Base-by-base conservation (phyloP, 2,888 invertebrate species). In the Emmelina monodactyla region DNA sequence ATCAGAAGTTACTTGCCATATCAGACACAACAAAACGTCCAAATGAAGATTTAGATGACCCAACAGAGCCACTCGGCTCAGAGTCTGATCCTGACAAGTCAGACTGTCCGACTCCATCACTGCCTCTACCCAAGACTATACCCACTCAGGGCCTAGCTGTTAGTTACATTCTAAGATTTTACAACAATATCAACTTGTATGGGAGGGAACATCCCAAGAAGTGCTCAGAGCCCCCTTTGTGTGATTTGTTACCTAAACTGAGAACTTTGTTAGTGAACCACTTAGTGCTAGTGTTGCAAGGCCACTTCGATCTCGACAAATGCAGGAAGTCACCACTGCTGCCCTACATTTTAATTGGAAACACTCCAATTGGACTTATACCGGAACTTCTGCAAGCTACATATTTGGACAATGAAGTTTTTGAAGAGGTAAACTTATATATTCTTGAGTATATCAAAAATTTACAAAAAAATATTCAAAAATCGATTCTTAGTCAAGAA, bases 181-280 rank as follows among this genome's bases (percentile, higher is more conserved):
- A 91, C 61, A 85, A 86, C 25, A 83, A 89, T 48, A 87, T 90
- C 11, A 84, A 86, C 22, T 58, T 85, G 1, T 91, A 91, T 58
- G 91, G 91, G 60, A 75, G 89, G 47, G 87, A 86, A 55, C 83
- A 89, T 57, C 87, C 91, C 13, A 91, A 90, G 76, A 85, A 86
- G 57, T 86, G 88, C 47, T 89, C 88, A 41, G 83, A 86, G 44
- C 88, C 88, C 2, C 89, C 90, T 4, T 61, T 91, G 41, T 88
- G 87, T 53, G 86, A 86, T 45, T 69, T 90, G 32, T 64, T 92
- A 35, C 72, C 76, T 40, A 82, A 69, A 51, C 54, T 85, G 45
- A 70, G 85, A 43, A 79, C 81, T 36, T 78, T 83, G 52, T 57
- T 85, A 28, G 75, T 82, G 44, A 68, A 73, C 48, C 60, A 82